phyloP scores from a whole-genome alignment of 2,113 vertebrate species.

The Brachionichthys hirsutus region DNA sequence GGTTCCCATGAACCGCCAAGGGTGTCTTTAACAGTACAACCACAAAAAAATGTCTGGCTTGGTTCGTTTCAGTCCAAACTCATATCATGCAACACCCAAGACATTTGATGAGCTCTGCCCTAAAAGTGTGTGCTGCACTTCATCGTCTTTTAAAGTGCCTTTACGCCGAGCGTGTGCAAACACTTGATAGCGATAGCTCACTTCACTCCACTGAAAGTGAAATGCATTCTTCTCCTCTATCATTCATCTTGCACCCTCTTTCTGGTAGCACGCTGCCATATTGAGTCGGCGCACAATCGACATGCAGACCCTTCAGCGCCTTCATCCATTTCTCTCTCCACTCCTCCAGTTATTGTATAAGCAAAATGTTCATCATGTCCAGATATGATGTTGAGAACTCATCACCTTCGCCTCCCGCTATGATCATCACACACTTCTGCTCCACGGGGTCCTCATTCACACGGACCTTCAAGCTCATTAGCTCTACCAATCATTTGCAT shows the following conservation, averaged over 20 bases:
- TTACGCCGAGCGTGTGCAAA: neutral
- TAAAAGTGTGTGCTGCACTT: constrained; percentile 22
- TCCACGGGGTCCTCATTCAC: constrained; percentile 46
- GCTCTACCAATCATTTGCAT: constrained; percentile 67
- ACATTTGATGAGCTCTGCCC: constrained; percentile 17
- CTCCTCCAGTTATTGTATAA: constrained; percentile 49
- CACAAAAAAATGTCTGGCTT: neutral
- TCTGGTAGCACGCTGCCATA: constrained; percentile 48
- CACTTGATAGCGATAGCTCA: constrained; percentile 40
- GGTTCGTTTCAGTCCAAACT: constrained; percentile 2
- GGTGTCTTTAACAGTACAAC: constrained; percentile 38
- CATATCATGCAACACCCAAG: constrained; percentile 13
- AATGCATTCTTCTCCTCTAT: constrained; percentile 26
- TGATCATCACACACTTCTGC: constrained; percentile 49
- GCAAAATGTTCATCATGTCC: constrained; percentile 52
- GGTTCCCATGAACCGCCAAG: constrained; percentile 46
- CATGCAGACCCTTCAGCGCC: constrained; percentile 45
- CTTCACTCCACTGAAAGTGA: constrained; percentile 51
- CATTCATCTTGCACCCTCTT: constrained; percentile 38
- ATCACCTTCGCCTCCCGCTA: constrained; percentile 52
- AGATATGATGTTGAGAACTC: constrained; percentile 47
- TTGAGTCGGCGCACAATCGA: constrained; percentile 52
- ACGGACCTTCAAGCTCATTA: constrained; percentile 65
- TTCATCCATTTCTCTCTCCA: constrained; percentile 45
- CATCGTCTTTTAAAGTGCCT: constrained; percentile 17